Base-by-base conservation (phyloP, 2,113 vertebrate genomes). In the Fukomys damarensis region DNA sequence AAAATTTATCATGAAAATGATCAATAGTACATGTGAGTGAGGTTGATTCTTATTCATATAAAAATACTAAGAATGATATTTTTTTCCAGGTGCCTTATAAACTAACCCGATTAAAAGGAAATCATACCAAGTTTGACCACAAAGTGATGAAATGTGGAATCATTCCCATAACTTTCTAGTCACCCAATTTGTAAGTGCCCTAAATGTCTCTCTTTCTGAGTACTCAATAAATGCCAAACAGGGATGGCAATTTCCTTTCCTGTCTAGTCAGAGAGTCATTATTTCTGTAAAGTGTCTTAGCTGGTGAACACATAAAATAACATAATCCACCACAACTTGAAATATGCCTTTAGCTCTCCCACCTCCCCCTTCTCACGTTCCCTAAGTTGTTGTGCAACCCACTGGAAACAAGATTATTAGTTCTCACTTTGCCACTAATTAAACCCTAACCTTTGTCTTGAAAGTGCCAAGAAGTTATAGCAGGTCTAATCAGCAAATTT, bases 321-420 rank as follows among this genome's bases (percentile, higher is more conserved):
- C 82, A 86, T 58, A 94, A 61, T 28, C 38, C 58, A 54, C 63
- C n/a, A 30, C 32, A 43, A 72, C 17, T 24, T 65, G 92, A 95
- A 95, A 81, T 72, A 74, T 19, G 11, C 19, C 66, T 85, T 93
- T 54, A 12, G 6, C 79, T 77, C 30, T 61, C 22, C 20, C 7
- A 5, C 24, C 28, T 90, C n/a, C 41, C 84, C 46, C 76, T 66
- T 49, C 52, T 32, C 22, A 22, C 61, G 43, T 63, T 68, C 38
- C 14, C 63, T 89, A 52, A 63, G 54, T 8, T 87, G 58, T 63
- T 89, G 8, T 56, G 38, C 63, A 65, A 89, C 58, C 35, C 68
- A 56, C 77, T 63, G 80, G 83, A 90, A 95, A 89, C 95, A 94
- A 95, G 79, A 97, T 70, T 98, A 96, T 97, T 94, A 98, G 93